phyloP scores from a whole-genome alignment of 2,888 invertebrate genomes.

The Archips crataeganus region DNA sequence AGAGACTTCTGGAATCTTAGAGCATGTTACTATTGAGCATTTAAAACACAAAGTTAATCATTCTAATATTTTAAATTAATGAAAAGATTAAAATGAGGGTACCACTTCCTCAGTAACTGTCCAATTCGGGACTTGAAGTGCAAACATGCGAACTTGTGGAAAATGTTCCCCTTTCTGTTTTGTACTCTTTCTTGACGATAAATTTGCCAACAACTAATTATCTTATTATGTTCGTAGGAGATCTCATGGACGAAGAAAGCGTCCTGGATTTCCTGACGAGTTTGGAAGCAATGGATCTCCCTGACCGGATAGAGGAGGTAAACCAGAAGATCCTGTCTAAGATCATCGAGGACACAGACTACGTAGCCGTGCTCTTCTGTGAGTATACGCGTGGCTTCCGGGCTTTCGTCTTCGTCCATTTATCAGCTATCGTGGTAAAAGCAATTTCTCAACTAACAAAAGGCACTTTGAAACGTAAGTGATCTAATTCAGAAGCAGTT shows the following conservation, averaged over 20 bases:
- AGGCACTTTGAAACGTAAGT: slow-evolving; percentile 46
- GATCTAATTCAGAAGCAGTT: neutral
- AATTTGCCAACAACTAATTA: neutral
- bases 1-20: too few species aligned
- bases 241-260: slow-evolving; percentile 97
- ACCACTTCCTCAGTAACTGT: too few species aligned
- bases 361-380: slow-evolving; percentile 97
- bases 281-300: slow-evolving; percentile 97
- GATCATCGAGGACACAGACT: slow-evolving; percentile 96
- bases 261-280: slow-evolving; percentile 97
- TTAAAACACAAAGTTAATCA: too few species aligned
- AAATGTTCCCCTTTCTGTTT: too few species aligned
- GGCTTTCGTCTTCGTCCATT: slow-evolving; percentile 67
- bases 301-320: slow-evolving; percentile 98
- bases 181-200: too few species aligned
- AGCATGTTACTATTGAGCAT: too few species aligned
- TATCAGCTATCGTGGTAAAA: slow-evolving; percentile 73
- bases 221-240: slow-evolving; percentile 86
- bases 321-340: slow-evolving; percentile 95
- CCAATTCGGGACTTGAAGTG: too few species aligned
- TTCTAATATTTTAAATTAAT: too few species aligned
- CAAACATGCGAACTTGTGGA: too few species aligned
- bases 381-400: slow-evolving; percentile 84
- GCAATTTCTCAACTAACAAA: slow-evolving; percentile 74
- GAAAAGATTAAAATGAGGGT: neutral